Evolutionary conservation across 2,888 invertebrate species (phyloP), one percentile per base, ranked within the genome.

Genomic region (Oscheius sp.): DNA sequence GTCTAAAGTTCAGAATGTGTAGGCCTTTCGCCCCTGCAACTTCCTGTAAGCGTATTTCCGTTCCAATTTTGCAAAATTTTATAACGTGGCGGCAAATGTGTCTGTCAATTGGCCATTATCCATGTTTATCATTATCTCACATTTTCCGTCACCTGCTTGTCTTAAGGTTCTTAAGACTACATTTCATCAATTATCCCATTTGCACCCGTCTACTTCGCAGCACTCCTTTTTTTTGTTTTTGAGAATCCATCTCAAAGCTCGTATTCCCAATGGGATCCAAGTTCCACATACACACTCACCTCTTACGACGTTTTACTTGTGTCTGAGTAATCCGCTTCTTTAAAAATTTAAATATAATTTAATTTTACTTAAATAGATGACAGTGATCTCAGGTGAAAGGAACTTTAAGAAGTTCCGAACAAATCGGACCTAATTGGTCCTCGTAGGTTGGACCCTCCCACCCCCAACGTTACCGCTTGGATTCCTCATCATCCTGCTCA

Each of bases 181-280:
- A 35, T 35, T 35, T 25, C 21, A 61, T 45, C 43, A 35, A 41
- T 61, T 61, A 61, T 61, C 45, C 21, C 1, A 61, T 61, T 61
- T 61, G n/a, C 41, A n/a, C 61, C 18, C n/a, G 23, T 9, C 66
- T 12, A 12, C 27, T 27, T 49, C 49, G 25, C 52, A 27, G 52
- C 66, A 35, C 66, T 52, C 16, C n/a, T n/a, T n/a, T 66, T 52
- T 25, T 49, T 18, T 66, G 66, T 66, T 66, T 66, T 66, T 49
- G 66, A 23, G 25, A 35, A 25, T 27, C 49, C 27, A 35, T 35
- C 35, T 35, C 63, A 25, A 25, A 35, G 35, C 35, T 6, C 45
- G 23, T 18, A 63, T 46, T 63, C 63, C 63, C 66, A 5, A n/a
- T n/a, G 66, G 66, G 27, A 66, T 66, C 49, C 52, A 66, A 66